Percentiles rank a stretch among this genome's conserved stretches.
Evolutionary conservation across 2,113 vertebrate genomes (phyloP).

Genomic region (Anolis sagrei): DNA sequence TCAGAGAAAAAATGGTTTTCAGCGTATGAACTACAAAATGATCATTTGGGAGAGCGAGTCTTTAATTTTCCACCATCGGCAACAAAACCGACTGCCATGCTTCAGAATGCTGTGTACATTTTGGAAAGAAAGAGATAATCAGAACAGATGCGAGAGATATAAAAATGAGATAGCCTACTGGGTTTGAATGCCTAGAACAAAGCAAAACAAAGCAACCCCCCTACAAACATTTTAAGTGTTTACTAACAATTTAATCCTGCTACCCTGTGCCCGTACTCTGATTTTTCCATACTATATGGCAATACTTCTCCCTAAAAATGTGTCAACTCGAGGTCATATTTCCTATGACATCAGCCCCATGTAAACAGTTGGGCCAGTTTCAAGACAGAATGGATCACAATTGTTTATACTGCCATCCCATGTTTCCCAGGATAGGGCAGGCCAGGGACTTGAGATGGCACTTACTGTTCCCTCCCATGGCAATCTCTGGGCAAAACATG

Average conservation of each 20-base stretch:
- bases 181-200: constrained; percentile 49
- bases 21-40: background rate
- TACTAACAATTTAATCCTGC: constrained; percentile 60
- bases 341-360: background rate
- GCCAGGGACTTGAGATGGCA: too few relatives aligned
- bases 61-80: constrained; percentile 53
- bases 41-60: background rate
- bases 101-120: constrained; percentile 27
- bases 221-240: constrained; percentile 54
- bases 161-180: constrained; percentile 46
- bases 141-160: constrained; percentile 64
- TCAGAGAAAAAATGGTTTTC: background rate
- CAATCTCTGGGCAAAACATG: too few relatives aligned
- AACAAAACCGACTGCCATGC: constrained; percentile 44
- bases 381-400: background rate
- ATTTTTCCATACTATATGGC: constrained; percentile 37
- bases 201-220: background rate
- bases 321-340: background rate
- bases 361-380: background rate
- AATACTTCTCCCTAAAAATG: background rate
- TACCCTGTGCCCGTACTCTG: background rate
- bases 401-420: too few relatives aligned
- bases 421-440: too few relatives aligned
- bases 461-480: too few relatives aligned
- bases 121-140: constrained; percentile 62